A percentile compares a stretch with the other conserved stretches of the same genome.
Conservation (phyloP, 1,140 invertebrate species). For the Pseudachorutes palmiensis region DNA sequence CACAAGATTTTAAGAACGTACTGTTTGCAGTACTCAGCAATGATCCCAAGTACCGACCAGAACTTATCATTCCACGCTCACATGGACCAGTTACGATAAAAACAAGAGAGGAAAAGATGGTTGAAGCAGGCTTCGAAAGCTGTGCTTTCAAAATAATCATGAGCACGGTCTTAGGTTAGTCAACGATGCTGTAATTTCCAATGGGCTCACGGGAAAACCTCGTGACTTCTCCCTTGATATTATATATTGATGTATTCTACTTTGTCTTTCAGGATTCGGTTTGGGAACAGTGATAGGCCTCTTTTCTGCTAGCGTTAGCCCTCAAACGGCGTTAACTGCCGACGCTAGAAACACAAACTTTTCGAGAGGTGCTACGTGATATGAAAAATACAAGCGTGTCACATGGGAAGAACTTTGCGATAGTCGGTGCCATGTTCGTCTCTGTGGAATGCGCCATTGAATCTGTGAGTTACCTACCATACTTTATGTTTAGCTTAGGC, state of each 20-base stretch:
- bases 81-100: slow-evolving; percentile 68
- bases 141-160: slow-evolving; percentile 83
- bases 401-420: slow-evolving; percentile 96
- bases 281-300: slow-evolving; percentile 81
- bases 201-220: no score
- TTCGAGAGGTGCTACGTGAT: slow-evolving; percentile 73
- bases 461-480: slow-evolving; percentile 52
- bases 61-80: slow-evolving; percentile 66
- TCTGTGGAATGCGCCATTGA: slow-evolving; percentile 88
- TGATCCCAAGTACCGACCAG: slow-evolving; percentile 25
- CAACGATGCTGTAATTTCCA: no score
- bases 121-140: slow-evolving; percentile 81
- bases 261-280: slow-evolving; percentile 64
- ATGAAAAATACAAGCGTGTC: slow-evolving; percentile 82
- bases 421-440: slow-evolving; percentile 86
- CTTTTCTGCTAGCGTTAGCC: slow-evolving; percentile 91
- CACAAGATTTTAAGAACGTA: slow-evolving; percentile 13
- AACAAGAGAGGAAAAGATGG: slow-evolving; percentile 74
- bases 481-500: slow-evolving; percentile 18
- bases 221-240: no score
- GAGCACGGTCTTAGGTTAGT: slow-evolving; percentile 78
- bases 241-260: no score
- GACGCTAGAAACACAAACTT: slow-evolving; percentile 72
- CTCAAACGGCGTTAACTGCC: slow-evolving; percentile 54
- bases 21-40: slow-evolving; percentile 17